These are phyloP conservation scores for Hirtodrosophila duncani DNA, from an alignment of 2,888 invertebrate species.

Conservation along the genomic window DNA sequence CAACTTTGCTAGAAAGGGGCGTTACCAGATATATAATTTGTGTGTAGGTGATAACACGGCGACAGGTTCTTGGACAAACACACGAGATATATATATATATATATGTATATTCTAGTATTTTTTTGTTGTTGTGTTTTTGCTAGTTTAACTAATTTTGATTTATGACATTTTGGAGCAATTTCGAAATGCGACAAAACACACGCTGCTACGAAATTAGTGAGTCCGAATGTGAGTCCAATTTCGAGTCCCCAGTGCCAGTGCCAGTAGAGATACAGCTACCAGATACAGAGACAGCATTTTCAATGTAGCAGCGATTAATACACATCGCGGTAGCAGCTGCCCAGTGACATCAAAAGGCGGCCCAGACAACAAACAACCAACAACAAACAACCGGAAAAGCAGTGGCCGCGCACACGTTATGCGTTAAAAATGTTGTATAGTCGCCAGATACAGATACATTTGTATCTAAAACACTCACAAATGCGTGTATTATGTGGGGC, in stretches of 20 bases:
- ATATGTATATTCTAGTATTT: conserved; percentile 2
- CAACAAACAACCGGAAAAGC: neutral
- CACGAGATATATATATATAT: neutral
- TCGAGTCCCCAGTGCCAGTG: conserved; percentile 18
- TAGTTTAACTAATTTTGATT: conserved; percentile 53
- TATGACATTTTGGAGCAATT: conserved; percentile 66
- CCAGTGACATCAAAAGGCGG: conserved; percentile 62
- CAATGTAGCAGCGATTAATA: conserved; percentile 71
- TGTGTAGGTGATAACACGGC: conserved; percentile 64
- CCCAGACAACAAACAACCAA: conserved; percentile 51
- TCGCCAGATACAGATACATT: conserved; percentile 19
- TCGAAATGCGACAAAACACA: conserved; percentile 67
- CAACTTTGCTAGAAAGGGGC: conserved; percentile 34
- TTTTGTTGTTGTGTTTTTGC: conserved; percentile 17
- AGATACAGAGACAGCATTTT: conserved; percentile 52
- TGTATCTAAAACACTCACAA: conserved; percentile 11
- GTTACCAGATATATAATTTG: conserved; percentile 49
- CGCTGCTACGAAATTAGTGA: no score
- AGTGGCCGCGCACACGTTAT: conserved; percentile 17
- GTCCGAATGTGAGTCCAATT: no score
- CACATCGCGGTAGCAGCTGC: conserved; percentile 68
- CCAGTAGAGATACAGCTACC: conserved; percentile 12
- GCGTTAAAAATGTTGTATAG: conserved; percentile 41
- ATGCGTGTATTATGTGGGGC: conserved; percentile 37
- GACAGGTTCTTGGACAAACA: conserved; percentile 39